These are phyloP conservation scores for Gymnocypris eckloni DNA, from an alignment of 2,797 vertebrate genomes.

Conservation along the genomic window DNA sequence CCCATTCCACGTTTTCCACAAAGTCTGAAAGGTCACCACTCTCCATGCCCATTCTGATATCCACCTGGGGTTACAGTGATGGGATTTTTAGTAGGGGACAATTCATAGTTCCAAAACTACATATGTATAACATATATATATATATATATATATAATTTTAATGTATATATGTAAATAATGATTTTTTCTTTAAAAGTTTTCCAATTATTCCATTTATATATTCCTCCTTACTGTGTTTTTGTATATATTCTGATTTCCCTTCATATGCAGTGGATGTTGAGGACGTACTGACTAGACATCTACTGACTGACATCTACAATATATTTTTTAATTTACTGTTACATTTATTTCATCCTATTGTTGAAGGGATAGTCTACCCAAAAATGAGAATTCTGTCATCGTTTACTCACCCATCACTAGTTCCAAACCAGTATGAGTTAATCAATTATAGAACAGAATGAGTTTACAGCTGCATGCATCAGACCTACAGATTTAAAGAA, in stretches of 20 bases:
- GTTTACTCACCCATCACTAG: not conserved
- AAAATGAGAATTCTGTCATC: not conserved
- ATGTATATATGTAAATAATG: not conserved
- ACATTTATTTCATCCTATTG: not conserved
- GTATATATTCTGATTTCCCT: not conserved
- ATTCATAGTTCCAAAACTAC: not conserved
- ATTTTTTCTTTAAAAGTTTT: not conserved
- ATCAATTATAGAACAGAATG: not conserved
- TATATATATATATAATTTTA: not conserved
- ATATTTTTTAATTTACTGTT: not conserved
- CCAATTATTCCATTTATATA: not conserved
- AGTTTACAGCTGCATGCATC: not conserved
- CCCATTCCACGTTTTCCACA: conserved; percentile 97
- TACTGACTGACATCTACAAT: not conserved
- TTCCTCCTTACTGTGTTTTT: not conserved
- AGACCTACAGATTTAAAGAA: not conserved
- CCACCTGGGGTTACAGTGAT: conserved; percentile 75
- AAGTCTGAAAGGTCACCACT: conserved; percentile 94
- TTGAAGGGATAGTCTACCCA: not conserved
- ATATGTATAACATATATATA: not conserved
- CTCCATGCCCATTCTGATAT: conserved; percentile 88
- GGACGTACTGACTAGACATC: not conserved
- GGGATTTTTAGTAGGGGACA: not conserved
- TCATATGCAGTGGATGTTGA: not conserved
- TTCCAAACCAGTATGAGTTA: not conserved